Evolutionary conservation across 2,113 vertebrate genomes (phyloP).

Genomic region (Toxotes chatareus): DNA sequence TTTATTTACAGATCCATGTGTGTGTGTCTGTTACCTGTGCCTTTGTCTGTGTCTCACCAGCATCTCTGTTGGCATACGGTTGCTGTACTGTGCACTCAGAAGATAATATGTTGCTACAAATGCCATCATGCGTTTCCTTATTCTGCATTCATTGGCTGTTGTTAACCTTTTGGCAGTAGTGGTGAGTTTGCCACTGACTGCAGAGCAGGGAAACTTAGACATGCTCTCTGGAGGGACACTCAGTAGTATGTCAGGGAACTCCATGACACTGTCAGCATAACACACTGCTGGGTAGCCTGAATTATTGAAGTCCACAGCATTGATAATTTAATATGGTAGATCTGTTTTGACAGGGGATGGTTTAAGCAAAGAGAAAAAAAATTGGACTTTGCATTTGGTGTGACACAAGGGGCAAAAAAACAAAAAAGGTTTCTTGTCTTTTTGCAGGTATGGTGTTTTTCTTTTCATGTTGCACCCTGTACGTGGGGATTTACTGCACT

Average conservation of each 20-base stretch:
- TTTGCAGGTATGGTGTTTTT: slow-evolving; percentile 14
- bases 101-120: slow-evolving; percentile 1
- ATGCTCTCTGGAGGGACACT: slow-evolving; percentile 56
- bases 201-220: slow-evolving; percentile 50
- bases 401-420: not conserved
- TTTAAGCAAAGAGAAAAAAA: slow-evolving; percentile 24
- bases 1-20: not conserved
- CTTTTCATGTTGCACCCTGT: not conserved
- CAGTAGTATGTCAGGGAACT: slow-evolving; percentile 52
- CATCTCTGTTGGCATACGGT: not conserved
- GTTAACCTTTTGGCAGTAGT: slow-evolving; percentile 55
- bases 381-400: slow-evolving; percentile 17
- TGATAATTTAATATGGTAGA: slow-evolving; percentile 63
- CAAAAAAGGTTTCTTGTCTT: not conserved
- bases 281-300: slow-evolving; percentile 54
- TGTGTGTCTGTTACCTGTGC: not conserved
- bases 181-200: slow-evolving; percentile 40
- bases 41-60: not conserved
- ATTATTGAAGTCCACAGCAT: slow-evolving; percentile 70
- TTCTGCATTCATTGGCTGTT: slow-evolving; percentile 44
- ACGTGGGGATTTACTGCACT: slow-evolving; percentile 17
- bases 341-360: slow-evolving; percentile 54
- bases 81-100: slow-evolving; percentile 2
- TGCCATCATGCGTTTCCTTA: slow-evolving; percentile 14
- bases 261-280: slow-evolving; percentile 56